A percentile compares a stretch with the other conserved stretches of the same genome.
Conservation (phyloP, 2,797 vertebrate genomes). For the Cyprinella venusta region DNA sequence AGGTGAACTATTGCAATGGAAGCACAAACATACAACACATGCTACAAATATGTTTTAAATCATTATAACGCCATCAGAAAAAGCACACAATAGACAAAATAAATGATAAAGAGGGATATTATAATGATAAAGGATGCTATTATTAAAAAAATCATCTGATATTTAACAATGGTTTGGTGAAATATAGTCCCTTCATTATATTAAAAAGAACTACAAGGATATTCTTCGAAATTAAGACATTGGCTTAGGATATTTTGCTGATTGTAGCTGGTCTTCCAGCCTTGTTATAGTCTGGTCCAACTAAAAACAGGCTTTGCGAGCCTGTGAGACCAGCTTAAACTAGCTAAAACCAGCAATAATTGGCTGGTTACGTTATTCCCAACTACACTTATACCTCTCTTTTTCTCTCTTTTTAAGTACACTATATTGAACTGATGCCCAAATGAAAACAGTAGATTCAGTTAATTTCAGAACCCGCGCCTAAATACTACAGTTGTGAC, state of each 20-base stretch:
- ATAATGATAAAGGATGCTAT: too few relatives aligned
- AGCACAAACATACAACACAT: not conserved
- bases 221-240: not conserved
- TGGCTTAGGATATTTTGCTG: not conserved
- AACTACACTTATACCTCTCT: not conserved
- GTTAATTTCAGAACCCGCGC: not conserved
- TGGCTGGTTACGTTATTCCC: not conserved
- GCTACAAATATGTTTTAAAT: not conserved
- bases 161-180: too few relatives aligned
- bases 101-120: too few relatives aligned
- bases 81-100: too few relatives aligned
- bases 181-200: too few relatives aligned
- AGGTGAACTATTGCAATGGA: too few relatives aligned
- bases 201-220: too few relatives aligned
- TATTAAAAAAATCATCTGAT: too few relatives aligned
- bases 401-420: not conserved
- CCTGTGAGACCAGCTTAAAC: not conserved
- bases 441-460: not conserved
- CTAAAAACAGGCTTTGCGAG: not conserved
- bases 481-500: not conserved
- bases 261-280: not conserved
- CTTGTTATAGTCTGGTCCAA: not conserved
- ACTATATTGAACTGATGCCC: not conserved
- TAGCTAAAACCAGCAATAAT: not conserved
- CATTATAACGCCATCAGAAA: too few relatives aligned